phyloP scores from a whole-genome alignment of 2,888 invertebrate genomes.

The Diogma glabrata region DNA sequence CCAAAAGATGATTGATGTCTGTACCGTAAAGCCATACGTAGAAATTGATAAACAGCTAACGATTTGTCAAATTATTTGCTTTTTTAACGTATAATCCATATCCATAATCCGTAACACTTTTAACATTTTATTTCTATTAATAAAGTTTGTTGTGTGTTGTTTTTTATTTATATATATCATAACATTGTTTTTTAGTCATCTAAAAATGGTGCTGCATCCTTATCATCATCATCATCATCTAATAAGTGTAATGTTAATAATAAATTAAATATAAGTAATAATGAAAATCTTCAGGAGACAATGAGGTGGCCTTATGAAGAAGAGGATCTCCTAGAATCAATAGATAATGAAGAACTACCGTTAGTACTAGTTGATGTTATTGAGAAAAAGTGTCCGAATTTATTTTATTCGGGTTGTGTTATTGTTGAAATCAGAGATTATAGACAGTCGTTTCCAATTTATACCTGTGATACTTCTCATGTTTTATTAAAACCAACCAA shows the following conservation, averaged over 20 bases:
- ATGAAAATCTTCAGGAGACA: conserved; percentile 62
- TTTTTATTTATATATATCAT: too few species aligned
- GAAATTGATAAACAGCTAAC: too few species aligned
- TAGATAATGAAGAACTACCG: conserved; percentile 85
- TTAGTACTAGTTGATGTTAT: conserved; percentile 74
- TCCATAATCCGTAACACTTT: too few species aligned
- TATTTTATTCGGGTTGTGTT: conserved; percentile 86
- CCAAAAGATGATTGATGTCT: too few species aligned
- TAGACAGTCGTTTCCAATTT: conserved; percentile 64
- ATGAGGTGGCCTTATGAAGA: conserved; percentile 81
- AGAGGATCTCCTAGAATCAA: conserved; percentile 73
- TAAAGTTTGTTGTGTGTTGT: too few species aligned
- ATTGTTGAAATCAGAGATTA: conserved; percentile 86
- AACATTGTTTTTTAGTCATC: conserved; percentile 1
- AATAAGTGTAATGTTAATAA: conserved; percentile 15
- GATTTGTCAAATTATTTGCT: too few species aligned
- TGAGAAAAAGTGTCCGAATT: conserved; percentile 69
- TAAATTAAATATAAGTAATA: conserved; percentile 24
- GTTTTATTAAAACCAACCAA: conserved; percentile 78
- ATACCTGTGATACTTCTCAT: conserved; percentile 70
- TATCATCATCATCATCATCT: conserved; percentile 13
- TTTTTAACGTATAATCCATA: too few species aligned
- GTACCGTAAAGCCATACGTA: too few species aligned
- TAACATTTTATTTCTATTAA: too few species aligned
- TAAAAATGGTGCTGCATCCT: conserved; percentile 8